Evolutionary conservation across 2,888 invertebrate species (phyloP).

Genomic region (Apotomis turbidana): DNA sequence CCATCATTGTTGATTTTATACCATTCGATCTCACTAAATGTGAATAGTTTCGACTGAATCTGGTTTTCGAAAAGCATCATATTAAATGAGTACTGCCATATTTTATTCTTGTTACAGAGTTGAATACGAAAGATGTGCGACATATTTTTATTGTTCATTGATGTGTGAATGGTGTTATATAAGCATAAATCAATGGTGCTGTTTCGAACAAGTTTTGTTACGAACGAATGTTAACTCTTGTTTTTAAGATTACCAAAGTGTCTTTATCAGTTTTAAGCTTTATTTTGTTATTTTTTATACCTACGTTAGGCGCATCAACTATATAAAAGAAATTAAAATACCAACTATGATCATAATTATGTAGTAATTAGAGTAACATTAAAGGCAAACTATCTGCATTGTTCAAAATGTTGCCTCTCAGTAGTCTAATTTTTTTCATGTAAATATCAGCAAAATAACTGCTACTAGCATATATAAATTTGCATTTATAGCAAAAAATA

Average conservation of each 20-base stretch:
- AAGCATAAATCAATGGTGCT: conserved; percentile 36
- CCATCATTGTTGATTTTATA: conserved; percentile 13
- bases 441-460: background rate
- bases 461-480: conserved; percentile 10
- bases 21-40: conserved; percentile 38
- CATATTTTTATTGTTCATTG: conserved; percentile 25
- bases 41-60: conserved; percentile 43
- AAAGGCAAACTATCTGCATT: background rate
- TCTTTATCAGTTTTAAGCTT: conserved; percentile 41
- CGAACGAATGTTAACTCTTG: conserved; percentile 38
- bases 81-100: conserved; percentile 73
- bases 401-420: background rate
- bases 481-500: background rate
- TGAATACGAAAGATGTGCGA: conserved; percentile 68
- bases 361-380: too few relatives aligned
- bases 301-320: background rate
- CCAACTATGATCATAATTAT: too few relatives aligned
- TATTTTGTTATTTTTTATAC: conserved; percentile 34
- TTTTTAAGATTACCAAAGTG: conserved; percentile 52
- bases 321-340: background rate
- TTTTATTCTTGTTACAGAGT: conserved; percentile 61
- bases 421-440: too few relatives aligned
- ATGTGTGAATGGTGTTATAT: conserved; percentile 29
- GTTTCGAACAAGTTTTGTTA: conserved; percentile 37
- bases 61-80: conserved; percentile 46